These are phyloP conservation scores for Sapajus apella DNA, from an alignment of 2,113 vertebrate species.

Conservation along the genomic window DNA sequence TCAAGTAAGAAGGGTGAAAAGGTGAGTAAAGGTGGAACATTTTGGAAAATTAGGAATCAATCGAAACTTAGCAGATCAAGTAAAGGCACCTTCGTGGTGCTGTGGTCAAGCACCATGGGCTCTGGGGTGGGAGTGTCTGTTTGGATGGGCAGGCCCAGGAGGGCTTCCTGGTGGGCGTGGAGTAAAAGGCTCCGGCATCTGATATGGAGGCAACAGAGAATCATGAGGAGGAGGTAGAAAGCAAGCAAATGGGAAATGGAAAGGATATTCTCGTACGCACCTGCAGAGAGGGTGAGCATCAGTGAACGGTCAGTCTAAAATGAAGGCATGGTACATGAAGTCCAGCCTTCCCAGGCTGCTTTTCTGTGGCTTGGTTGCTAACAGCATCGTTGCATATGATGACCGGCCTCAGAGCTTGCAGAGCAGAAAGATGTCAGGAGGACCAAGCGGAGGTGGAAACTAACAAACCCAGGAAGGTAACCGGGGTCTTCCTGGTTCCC, in stretches of 20 bases:
- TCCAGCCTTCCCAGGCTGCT: rapidly evolving
- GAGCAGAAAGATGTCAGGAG: rapidly evolving
- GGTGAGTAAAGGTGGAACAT: rapidly evolving
- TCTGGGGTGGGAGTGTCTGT: rapidly evolving
- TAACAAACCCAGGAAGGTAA: rapidly evolving
- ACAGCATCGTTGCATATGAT: rapidly evolving
- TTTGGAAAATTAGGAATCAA: neutral
- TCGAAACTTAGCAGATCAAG: neutral
- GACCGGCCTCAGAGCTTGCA: rapidly evolving
- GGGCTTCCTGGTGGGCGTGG: rapidly evolving
- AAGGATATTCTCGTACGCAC: rapidly evolving
- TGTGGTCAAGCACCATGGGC: rapidly evolving
- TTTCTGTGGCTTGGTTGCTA: rapidly evolving
- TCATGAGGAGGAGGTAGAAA: neutral
- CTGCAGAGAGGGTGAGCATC: rapidly evolving
- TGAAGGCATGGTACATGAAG: rapidly evolving
- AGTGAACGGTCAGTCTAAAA: rapidly evolving
- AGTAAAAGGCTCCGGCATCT: neutral
- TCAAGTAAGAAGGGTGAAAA: neutral
- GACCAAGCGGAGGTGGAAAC: rapidly evolving
- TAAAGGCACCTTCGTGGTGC: rapidly evolving
- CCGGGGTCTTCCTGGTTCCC: rapidly evolving
- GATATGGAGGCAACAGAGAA: neutral
- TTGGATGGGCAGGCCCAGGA: neutral
- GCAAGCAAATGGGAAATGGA: rapidly evolving